These are phyloP conservation scores for Sphenopsis melanotis DNA, from an alignment of 2,797 vertebrate genomes.

Conservation along the genomic window DNA sequence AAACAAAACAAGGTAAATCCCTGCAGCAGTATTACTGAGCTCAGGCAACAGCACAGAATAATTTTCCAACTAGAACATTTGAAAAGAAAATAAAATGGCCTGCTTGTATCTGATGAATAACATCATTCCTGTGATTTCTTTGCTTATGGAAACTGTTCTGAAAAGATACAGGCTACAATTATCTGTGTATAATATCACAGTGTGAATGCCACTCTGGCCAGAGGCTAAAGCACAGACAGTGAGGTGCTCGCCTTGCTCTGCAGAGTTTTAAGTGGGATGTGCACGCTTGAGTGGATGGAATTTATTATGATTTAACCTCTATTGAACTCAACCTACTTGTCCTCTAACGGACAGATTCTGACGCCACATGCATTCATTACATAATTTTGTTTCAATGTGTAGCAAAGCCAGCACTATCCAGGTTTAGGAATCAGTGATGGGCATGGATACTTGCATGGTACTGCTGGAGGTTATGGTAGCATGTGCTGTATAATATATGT, in stretches of 20 bases:
- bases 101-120: background rate
- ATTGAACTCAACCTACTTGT: background rate
- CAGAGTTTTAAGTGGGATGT: background rate
- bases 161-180: background rate
- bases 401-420: background rate
- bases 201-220: background rate
- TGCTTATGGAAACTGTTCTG: background rate
- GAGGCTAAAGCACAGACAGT: background rate
- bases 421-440: background rate
- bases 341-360: background rate
- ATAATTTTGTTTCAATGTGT: background rate
- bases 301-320: background rate
- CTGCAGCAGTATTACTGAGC: background rate
- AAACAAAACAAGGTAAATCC: background rate
- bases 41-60: background rate
- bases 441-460: background rate
- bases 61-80: background rate
- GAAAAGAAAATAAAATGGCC: background rate
- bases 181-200: background rate
- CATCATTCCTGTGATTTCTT: background rate
- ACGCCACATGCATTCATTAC: background rate
- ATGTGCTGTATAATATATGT: too few relatives aligned
- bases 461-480: background rate
- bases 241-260: accelerated
- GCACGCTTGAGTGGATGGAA: background rate